Base-by-base conservation (phyloP, 1,140 invertebrate genomes). In the Lepidotrigona ventralis region DNA sequence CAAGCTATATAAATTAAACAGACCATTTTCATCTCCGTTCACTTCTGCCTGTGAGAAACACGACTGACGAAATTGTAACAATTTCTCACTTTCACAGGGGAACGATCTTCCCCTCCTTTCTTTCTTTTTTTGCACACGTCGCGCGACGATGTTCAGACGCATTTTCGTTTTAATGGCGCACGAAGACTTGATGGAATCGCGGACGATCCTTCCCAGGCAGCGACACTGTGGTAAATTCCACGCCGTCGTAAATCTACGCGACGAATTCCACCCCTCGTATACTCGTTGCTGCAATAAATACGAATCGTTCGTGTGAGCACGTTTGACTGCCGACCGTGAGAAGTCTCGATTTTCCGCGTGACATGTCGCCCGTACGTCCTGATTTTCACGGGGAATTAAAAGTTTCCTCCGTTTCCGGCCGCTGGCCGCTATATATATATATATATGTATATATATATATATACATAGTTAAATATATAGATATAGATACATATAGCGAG, bases 301-400 rank as follows among this genome's bases (percentile, higher is more conserved):
- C 88, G 74, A 89, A 88, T 88, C 83, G 83, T 64, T 71, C 68
- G 69, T 33, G 33, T 68, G 64, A 64, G 33, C 12, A 39, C 81
- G 84, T 83, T 79, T 73, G 78, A 81, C 60, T 83, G 68, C 14
- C 15, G 1, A 17, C 53, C n/a, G 23, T 68, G 39, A 64, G 69
- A 15, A 69, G 33, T 46, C n/a, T 64, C 66, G 77, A 86, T 75
- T 56, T 82, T 54, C 68, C 58, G 58, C 60, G 51, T 58, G 46
- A 73, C 80, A 51, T 29, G 23, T 71, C 83, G 51, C n/a, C 70
- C 39, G 78, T 86, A 82, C 56, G 79, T 88, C 58, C 81, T 90
- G 84, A 84, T 88, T 90, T 90, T 85, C 75, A 76, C 71, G 70
- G 82, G 70, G 72, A 90, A 90, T 90, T 90, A 90, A 90, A 90